Evolutionary conservation across 2,113 vertebrate species (phyloP), one percentile per base, ranked within the genome.

Genomic region (Corythoichthys intestinalis): DNA sequence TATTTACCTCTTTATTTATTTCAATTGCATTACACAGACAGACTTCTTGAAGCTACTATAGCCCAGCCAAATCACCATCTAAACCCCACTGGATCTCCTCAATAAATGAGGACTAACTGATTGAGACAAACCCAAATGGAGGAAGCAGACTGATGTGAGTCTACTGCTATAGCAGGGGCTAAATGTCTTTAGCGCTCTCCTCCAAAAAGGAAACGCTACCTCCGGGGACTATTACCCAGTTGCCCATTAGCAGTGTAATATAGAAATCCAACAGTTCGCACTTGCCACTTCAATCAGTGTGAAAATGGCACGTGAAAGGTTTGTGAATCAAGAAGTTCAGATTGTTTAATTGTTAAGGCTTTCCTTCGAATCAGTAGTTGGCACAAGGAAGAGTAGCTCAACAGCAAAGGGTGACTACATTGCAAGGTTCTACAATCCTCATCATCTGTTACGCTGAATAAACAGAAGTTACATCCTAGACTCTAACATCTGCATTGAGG

Each of bases 41-140:
- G 44, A 65, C 17, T 28, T 17, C 46, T 64, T 48, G 14, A 34
- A 70, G 71, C 66, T 69, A 60, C 71, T 66, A 56, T 28, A 50
- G 10, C 62, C 12, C 39, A 41, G 39, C 70, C n/a, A 70, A 67
- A 87, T 83, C 76, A 77, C 81, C 65, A 87, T 87, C 76, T 74
- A 73, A 70, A 73, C 84, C 86, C 81, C 69, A 70, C 20, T 85
- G 80, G 76, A 69, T 69, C 60, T 20, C 65, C 37, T 69, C 82
- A 81, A 80, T 75, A 80, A 84, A 72, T 48, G 62, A 60, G 65
- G 74, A 50, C 80, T 85, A 87, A 86, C 83, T 87, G 87, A 89
- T 87, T 79, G 80, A 86, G 84, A 88, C 85, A 79, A 75, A 72
- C 68, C 77, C 83, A 81, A 89, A 66, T 80, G 76, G 71, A 71